These are phyloP conservation scores for Chalcosyrphus nemorum DNA, from an alignment of 2,888 invertebrate genomes.

Conservation along the genomic window DNA sequence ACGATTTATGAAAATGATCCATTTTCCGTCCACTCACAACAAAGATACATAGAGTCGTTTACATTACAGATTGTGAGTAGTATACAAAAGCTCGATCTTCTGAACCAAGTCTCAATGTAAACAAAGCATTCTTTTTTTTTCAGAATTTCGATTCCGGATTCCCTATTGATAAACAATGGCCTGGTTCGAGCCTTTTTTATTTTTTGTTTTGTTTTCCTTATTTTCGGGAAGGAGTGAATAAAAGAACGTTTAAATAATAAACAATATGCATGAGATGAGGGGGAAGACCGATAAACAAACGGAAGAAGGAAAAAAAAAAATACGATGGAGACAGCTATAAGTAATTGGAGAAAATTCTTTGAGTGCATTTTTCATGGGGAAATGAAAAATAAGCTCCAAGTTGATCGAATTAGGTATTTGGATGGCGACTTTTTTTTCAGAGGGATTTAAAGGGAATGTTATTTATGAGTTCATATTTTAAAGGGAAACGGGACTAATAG, in stretches of 20 bases:
- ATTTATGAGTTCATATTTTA: conserved; percentile 66
- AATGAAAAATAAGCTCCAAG: conserved; percentile 52
- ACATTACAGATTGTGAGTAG: neutral
- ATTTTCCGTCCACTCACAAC: conserved; percentile 10
- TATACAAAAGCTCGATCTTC: conserved; percentile 37
- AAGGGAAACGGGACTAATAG: conserved; percentile 31
- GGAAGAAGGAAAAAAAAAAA: conserved; percentile 31
- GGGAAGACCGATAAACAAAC: conserved; percentile 57
- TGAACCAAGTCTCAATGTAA: conserved; percentile 27
- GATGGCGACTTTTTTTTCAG: neutral
- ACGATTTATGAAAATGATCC: conserved; percentile 45
- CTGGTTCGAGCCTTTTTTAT: neutral
- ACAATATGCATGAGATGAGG: conserved; percentile 26
- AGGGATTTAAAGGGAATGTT: conserved; percentile 8
- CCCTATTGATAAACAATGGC: conserved; percentile 47
- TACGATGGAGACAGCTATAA: conserved; percentile 19
- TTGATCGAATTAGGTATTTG: neutral
- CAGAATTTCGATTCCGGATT: conserved; percentile 58
- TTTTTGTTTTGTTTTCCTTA: conserved; percentile 30
- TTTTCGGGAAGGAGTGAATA: conserved; percentile 60
- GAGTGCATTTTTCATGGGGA: conserved; percentile 42
- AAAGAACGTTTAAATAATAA: conserved; percentile 61
- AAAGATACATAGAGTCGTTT: conserved; percentile 6
- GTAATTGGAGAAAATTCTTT: conserved; percentile 36
- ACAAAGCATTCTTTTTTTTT: conserved; percentile 41